Base-by-base conservation (phyloP, 2,888 invertebrate genomes). In the Himalopsyche japonica region DNA sequence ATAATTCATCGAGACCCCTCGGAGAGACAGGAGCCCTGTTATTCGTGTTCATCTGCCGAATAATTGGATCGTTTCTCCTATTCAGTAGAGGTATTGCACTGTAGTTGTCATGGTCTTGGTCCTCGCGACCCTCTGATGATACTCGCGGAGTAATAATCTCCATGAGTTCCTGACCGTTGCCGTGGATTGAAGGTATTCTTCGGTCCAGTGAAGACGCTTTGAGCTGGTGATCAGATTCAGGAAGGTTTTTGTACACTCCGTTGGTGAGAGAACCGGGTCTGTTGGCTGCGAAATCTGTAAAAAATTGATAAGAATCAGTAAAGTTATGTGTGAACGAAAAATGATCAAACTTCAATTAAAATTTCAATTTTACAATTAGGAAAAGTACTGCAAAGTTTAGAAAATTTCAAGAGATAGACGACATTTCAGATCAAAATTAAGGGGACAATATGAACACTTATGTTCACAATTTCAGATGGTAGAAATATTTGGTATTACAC, bases 101-200 rank as follows among this genome's bases (percentile, higher is more conserved):
- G 34, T 77, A 43, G 77, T 43, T 34, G 77, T 77, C 77, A 77
- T 43, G 37, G 70, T 77, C 77, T 77, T 70, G 70, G 5, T 30
- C 37, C 3, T 43, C n/a, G 20, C 77, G 43, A 2, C 4, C 12
- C 20, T 77, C 77, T 18, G 34, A 3, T 34, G 77, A 18, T 20
- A 70, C 70, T 27, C 70, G 20, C 27, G 86, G 85, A 57, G 86
- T 85, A 49, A 87, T 49, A 49, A 87, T 82, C 80, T 87, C 87
- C 34, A 79, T 49, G 18, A 87, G 86, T 34, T 87, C 87, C n/a
- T 87, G 86, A 12, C 79, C 76, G 48, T 83, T 83, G 20, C 84
- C 79, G 34, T 47, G 78, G 82, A 70, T 84, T 77, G 77, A 82
- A 48, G 43, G 80, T 77, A 78, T 78, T 80, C 49, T 48, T 70